Evolutionary conservation across 2,888 invertebrate species (phyloP).

Genomic region (Biston betularia): DNA sequence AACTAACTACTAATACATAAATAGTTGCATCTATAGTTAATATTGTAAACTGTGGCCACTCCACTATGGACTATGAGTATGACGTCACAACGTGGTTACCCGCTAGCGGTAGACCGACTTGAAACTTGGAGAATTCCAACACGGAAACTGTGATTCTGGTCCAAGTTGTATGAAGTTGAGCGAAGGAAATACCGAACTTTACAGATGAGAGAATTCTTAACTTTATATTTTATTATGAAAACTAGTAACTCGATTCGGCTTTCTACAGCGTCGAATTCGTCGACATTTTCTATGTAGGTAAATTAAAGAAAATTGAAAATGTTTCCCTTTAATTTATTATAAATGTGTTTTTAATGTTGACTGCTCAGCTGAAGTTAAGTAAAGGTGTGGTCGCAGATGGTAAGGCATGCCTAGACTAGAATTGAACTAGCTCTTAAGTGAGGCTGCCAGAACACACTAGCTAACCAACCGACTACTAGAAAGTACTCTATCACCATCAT

Average conservation of each 20-base stretch:
- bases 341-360: too few relatives aligned
- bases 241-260: neutral
- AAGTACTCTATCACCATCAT: too few relatives aligned
- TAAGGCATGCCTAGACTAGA: too few relatives aligned
- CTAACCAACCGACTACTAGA: too few relatives aligned
- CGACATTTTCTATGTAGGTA: neutral
- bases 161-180: conserved; percentile 7
- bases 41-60: neutral
- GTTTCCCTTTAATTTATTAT: too few relatives aligned
- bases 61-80: neutral
- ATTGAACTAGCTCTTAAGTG: too few relatives aligned
- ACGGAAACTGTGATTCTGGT: conserved; percentile 10
- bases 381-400: too few relatives aligned
- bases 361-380: too few relatives aligned
- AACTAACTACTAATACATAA: too few relatives aligned
- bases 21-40: too few relatives aligned
- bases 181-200: conserved; percentile 7
- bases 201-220: conserved; percentile 1
- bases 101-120: conserved; percentile 16
- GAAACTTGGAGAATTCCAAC: conserved; percentile 5
- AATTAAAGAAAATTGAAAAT: neutral
- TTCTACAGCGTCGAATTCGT: neutral
- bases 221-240: conserved; percentile 5
- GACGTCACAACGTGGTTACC: conserved; percentile 21
- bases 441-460: too few relatives aligned